Evolutionary conservation across 2,113 vertebrate genomes (phyloP).

Genomic region (Serilophus lunatus): DNA sequence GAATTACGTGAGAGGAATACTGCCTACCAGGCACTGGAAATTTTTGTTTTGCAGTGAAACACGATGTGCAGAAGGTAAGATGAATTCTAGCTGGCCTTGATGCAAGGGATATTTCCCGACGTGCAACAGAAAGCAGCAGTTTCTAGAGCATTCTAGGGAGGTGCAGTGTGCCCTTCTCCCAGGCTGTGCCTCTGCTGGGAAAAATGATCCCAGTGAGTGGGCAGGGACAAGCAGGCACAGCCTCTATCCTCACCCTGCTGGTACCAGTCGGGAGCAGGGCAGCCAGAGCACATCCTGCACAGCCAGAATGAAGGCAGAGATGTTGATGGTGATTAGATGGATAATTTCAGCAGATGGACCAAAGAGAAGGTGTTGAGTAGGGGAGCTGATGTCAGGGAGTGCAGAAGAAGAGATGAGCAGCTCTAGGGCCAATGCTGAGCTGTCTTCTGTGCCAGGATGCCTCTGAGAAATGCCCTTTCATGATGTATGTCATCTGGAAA

Average conservation of each 20-base stretch:
- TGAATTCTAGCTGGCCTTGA: not conserved
- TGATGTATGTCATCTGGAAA: not conserved
- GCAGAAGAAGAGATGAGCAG: not conserved
- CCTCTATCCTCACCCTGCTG: not conserved
- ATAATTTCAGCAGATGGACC: not conserved
- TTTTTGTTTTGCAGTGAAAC: not conserved
- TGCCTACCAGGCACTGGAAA: not conserved
- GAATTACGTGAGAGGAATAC: not conserved
- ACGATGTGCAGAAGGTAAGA: not conserved
- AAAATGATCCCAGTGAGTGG: not conserved
- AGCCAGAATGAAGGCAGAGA: not conserved
- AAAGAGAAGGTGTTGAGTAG: not conserved
- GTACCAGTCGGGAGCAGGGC: not conserved
- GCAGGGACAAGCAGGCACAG: not conserved
- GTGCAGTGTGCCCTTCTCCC: not conserved
- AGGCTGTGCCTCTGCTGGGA: not conserved
- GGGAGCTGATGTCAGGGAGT: not conserved
- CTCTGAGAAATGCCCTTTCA: not conserved
- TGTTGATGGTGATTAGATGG: not conserved
- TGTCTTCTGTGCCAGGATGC: not conserved
- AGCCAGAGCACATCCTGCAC: fast-evolving
- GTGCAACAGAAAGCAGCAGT: not conserved
- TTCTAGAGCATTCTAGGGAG: not conserved
- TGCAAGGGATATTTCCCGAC: not conserved
- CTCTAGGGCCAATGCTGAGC: fast-evolving